Conservation (phyloP, 2,797 vertebrate species). For the Harpagifer antarcticus region DNA sequence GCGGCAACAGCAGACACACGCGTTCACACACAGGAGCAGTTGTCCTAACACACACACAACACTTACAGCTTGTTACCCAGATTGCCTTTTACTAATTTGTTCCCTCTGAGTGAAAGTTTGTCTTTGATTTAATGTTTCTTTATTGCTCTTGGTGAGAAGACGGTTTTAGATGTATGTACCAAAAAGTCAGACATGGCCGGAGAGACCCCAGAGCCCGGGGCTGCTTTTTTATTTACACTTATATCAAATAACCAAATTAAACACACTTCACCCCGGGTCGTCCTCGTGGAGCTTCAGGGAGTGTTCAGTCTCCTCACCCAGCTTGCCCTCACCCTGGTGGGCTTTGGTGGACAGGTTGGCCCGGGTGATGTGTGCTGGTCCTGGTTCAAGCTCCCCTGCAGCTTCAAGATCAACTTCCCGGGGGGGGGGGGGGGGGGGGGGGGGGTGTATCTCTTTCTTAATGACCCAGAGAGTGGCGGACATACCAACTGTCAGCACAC, state of each 20-base stretch:
- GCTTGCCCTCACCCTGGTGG: conserved; percentile 24
- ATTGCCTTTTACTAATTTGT: conserved; percentile 79
- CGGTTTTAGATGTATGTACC: conserved; percentile 65
- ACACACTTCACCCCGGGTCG: conserved; percentile 25
- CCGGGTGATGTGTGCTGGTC: conserved; percentile 57
- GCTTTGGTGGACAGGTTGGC: conserved; percentile 35
- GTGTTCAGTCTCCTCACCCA: conserved; percentile 36
- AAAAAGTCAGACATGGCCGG: conserved; percentile 49
- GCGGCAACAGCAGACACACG: conserved; percentile 68
- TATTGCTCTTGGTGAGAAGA: conserved; percentile 59
- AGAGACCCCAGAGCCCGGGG: conserved; percentile 31
- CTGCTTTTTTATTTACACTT: conserved; percentile 39
- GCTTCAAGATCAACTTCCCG: conserved; percentile 47
- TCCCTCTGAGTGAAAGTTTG: conserved; percentile 69
- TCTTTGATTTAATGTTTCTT: conserved; percentile 71
- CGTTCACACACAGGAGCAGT: conserved; percentile 73
- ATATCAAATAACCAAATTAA: conserved; percentile 20
- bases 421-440: conserved; percentile 20
- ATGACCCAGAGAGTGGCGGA: conserved; percentile 73
- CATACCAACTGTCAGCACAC: conserved; percentile 79
- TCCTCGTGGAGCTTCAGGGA: conserved; percentile 38
- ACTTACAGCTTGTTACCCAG: conserved; percentile 78
- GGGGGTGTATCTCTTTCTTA: conserved; percentile 53
- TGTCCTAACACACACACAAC: conserved; percentile 71
- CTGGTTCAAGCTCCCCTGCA: conserved; percentile 60